Base-by-base conservation (phyloP, 2,797 vertebrate genomes). In the Graptemys geographica region DNA sequence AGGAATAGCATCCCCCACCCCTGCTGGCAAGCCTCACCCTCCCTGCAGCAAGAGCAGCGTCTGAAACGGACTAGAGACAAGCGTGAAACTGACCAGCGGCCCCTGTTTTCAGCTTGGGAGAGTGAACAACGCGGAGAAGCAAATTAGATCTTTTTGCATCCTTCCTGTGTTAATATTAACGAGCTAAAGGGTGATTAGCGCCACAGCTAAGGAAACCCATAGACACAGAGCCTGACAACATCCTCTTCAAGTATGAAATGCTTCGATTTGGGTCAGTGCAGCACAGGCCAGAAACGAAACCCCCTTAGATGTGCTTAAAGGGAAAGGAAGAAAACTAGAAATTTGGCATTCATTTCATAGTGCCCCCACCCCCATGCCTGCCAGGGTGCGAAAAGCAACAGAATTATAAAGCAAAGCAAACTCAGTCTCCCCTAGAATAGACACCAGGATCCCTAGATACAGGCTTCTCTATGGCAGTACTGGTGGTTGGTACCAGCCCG, bases 81-180 rank as follows among this genome's bases (percentile, higher is more conserved):
- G 15, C 3, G 16, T n/a, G 62, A 65, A 65, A 9, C 31, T 33
- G 62, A 18, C 33, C 62, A 19, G 62, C 62, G 21, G 19, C 5
- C 33, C 6, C 7, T 2, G 8, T 69, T 69, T 69, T 19, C 33
- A 69, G 16, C 16, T 10, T 9, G 31, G 65, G n/a, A 65, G 5
- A n/a, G 33, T 18, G 18, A n/a, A n/a, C n/a, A 21, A 21, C 10
- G 1, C 0, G 9, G 65, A 21, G 65, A 37, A 19, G n/a, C 65
- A 37, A 19, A 37, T 9, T n/a, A 69, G n/a, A 19, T 19, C 5
- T 69, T 21, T 37, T 21, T 21, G 37, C n/a, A 69, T 37, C 19
- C 65, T 69, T 19, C 65, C n/a, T 6, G n/a, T 18, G 19, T 19
- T 37, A 37, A 69, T 37, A 23, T 21, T 21, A 69, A 21, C 3